A percentile compares a stretch with the other conserved stretches of the same genome.
Conservation (phyloP, 1,140 invertebrate species). For the Mamestra configurata region DNA sequence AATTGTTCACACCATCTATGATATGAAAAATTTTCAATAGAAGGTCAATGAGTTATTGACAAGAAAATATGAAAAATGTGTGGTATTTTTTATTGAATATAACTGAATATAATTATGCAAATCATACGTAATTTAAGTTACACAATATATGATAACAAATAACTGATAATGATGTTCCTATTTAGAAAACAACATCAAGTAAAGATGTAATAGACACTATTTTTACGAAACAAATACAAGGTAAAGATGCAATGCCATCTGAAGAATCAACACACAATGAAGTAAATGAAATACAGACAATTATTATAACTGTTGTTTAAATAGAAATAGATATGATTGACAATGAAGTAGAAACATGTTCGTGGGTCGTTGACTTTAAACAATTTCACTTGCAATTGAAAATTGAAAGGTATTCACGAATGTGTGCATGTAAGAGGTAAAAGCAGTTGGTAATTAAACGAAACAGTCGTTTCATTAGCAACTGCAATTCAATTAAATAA, state of each 20-base stretch:
- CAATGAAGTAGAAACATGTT: neutral
- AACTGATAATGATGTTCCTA: no score
- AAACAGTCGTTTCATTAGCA: no score
- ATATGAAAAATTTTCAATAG: no score
- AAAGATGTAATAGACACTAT: neutral
- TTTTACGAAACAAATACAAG: neutral
- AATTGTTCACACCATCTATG: no score
- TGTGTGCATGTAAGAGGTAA: neutral
- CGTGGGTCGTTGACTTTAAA: neutral
- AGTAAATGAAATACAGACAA: neutral
- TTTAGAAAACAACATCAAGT: no score
- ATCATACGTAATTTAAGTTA: no score
- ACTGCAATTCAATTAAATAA: neutral
- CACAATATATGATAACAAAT: no score
- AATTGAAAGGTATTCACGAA: conserved; percentile 8
- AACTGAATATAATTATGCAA: no score
- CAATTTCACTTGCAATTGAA: conserved; percentile 6
- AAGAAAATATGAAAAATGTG: no score
- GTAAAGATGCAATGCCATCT: neutral
- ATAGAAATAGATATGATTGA: conserved; percentile 9
- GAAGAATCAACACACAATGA: neutral
- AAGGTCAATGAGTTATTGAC: no score
- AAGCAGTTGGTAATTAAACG: neutral
- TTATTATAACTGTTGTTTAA: neutral
- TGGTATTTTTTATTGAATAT: no score